Base-by-base conservation (phyloP, 2,888 invertebrate genomes). In the Xanthia togata region DNA sequence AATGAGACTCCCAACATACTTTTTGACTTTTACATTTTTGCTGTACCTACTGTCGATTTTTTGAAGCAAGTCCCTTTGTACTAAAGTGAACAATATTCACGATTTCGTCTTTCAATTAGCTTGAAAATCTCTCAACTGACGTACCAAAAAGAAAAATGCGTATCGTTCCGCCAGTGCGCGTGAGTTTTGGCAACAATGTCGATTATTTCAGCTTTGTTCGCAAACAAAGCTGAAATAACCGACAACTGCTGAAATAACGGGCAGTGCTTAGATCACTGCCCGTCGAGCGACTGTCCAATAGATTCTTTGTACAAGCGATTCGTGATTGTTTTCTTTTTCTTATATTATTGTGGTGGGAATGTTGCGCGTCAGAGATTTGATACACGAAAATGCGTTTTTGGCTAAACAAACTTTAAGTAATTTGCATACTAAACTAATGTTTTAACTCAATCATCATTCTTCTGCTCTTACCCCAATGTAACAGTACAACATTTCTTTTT, bases 111-210 rank as follows among this genome's bases (percentile, higher is more conserved):
- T 38, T 63, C 41, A 63, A 63, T 78, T 83, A 60, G 35, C 17
- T 65, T 35, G 9, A 53, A 55, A 70, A 41, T 62, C 44, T 63
- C 47, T 53, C 17, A 47, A 26, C 63, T 70, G 64, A 44, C 57
- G 60, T 23, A 59, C 79, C 11, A 14, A 14, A 63, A 47, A 73
- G 11, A n/a, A 74, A 72, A 78, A 76, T 80, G 63, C 67, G 74
- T 76, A 73, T 62, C 55, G 47, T 70, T 74, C 20, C 77, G 77
- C n/a, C 69, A 65, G 75, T 68, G 78, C 75, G 76, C 79, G 68
- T 70, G 86, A 71, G 73, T 83, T 88, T 85, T 86, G 88, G 88
- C 86, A 86, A 78, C 75, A 73, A 73, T 67, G 70, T 59, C 78
- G 67, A 73, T 74, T 79, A 83, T 78, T 76, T 68, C 41, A 79